Conservation (phyloP, 1,140 invertebrate genomes). For the Lordiphosa clarofinis region DNA sequence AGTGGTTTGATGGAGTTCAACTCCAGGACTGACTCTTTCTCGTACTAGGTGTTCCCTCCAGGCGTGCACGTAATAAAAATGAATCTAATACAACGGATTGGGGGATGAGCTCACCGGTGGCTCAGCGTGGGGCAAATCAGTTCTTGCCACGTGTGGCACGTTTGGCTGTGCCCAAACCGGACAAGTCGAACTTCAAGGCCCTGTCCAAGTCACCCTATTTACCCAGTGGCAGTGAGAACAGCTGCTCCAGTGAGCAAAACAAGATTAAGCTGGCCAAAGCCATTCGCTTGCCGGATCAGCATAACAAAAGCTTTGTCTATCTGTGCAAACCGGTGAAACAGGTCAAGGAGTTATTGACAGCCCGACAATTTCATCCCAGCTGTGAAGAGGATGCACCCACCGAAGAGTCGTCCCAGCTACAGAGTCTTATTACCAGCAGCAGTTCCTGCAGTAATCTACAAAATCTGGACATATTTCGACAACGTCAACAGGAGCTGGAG, state of each 20-base stretch:
- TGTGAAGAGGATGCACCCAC: constrained; percentile 2
- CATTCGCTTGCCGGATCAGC: constrained; percentile 29
- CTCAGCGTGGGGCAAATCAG: too few relatives aligned
- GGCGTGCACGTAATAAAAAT: too few relatives aligned
- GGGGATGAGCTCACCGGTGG: too few relatives aligned
- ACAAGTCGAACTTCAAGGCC: neutral
- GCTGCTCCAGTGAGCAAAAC: constrained; percentile 3
- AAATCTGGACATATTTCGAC: constrained; percentile 14
- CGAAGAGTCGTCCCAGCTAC: neutral
- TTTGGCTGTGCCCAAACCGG: constrained; percentile 3
- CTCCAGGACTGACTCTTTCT: too few relatives aligned
- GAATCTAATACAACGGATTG: too few relatives aligned
- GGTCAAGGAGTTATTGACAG: constrained; percentile 40
- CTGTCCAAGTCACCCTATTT: constrained; percentile 10
- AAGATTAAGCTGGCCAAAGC: constrained; percentile 27
- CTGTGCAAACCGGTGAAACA: constrained; percentile 54
- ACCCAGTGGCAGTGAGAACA: constrained; percentile 13
- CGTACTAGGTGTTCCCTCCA: too few relatives aligned
- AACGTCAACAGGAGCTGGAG: constrained; percentile 22
- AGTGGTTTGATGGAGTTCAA: too few relatives aligned
- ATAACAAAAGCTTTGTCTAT: constrained; percentile 59
- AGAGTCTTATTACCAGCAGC: neutral
- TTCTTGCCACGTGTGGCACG: constrained; percentile 39
- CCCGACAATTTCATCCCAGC: constrained; percentile 24
- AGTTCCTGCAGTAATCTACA: constrained; percentile 11